Evolutionary conservation across 2,797 vertebrate genomes (phyloP).

Genomic region (Acropternis orthonyx): DNA sequence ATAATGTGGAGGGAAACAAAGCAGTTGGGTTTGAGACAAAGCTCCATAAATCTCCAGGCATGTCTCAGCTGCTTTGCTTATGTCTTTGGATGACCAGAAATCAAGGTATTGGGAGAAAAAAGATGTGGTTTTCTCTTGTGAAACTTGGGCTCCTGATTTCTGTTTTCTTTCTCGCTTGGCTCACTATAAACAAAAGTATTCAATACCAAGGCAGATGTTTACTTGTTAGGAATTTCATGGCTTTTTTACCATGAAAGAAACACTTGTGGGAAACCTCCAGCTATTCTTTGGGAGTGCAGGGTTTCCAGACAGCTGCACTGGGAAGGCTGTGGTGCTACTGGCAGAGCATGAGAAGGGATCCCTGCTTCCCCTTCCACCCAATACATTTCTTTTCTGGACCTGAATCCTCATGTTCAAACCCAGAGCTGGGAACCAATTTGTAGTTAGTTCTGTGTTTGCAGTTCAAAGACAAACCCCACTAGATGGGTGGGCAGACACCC

Average conservation of each 20-base stretch:
- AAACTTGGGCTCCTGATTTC: neutral
- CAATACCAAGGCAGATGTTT: neutral
- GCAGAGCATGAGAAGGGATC: neutral
- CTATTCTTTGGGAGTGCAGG: neutral
- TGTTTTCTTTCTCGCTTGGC: neutral
- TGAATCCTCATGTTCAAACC: neutral
- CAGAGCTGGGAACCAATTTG: neutral
- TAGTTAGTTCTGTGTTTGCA: neutral
- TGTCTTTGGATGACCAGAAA: neutral
- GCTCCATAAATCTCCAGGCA: neutral
- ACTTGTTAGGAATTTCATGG: neutral
- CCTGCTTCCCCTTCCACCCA: neutral
- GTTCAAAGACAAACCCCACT: neutral
- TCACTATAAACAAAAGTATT: neutral
- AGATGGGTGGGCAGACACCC: neutral
- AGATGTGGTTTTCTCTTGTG: fast-evolving
- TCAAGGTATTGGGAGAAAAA: neutral
- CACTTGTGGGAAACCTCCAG: neutral
- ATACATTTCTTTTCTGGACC: neutral
- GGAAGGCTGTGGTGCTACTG: neutral
- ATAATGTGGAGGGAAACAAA: neutral
- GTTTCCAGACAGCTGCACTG: neutral
- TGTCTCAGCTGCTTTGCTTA: neutral
- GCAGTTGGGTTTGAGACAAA: neutral
- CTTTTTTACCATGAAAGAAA: neutral